Percentiles rank a stretch among this genome's conserved stretches.
These are phyloP conservation scores for Branchellion lobata DNA, from an alignment of 2,888 invertebrate genomes.

Conservation along the genomic window DNA sequence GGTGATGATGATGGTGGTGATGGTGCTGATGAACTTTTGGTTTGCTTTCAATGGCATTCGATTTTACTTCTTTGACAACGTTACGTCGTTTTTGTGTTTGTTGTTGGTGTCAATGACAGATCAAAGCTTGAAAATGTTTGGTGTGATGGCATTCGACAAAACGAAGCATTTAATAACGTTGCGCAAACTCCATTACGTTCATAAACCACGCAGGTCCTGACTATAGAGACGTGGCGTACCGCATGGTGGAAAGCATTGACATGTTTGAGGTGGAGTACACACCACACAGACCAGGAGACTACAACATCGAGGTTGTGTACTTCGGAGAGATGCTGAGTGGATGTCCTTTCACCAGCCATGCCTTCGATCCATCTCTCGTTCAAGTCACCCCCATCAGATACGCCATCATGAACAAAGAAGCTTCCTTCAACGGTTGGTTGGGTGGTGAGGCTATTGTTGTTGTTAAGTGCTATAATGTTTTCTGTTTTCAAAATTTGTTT, in stretches of 20 bases:
- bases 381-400: constrained; percentile 64
- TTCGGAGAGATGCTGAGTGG: constrained; percentile 72
- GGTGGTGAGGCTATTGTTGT: neutral
- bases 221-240: constrained; percentile 23
- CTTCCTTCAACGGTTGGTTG: constrained; percentile 50
- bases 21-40: too few relatives aligned
- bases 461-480: neutral
- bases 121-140: too few relatives aligned
- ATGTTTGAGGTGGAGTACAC: constrained; percentile 42
- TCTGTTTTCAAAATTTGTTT: neutral
- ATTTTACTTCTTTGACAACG: too few relatives aligned
- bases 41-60: too few relatives aligned
- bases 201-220: constrained; percentile 28
- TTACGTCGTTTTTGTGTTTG: too few relatives aligned
- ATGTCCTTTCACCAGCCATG: constrained; percentile 91
- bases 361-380: constrained; percentile 67
- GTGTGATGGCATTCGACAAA: too few relatives aligned
- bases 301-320: constrained; percentile 61
- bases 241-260: constrained; percentile 19
- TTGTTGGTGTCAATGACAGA: too few relatives aligned
- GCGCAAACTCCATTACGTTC: too few relatives aligned
- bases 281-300: constrained; percentile 50
- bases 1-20: too few relatives aligned
- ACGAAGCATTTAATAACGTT: neutral
- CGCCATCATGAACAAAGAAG: constrained; percentile 46